These are phyloP conservation scores for Cerceris ruficornis DNA, from an alignment of 2,888 invertebrate species.

Conservation along the genomic window DNA sequence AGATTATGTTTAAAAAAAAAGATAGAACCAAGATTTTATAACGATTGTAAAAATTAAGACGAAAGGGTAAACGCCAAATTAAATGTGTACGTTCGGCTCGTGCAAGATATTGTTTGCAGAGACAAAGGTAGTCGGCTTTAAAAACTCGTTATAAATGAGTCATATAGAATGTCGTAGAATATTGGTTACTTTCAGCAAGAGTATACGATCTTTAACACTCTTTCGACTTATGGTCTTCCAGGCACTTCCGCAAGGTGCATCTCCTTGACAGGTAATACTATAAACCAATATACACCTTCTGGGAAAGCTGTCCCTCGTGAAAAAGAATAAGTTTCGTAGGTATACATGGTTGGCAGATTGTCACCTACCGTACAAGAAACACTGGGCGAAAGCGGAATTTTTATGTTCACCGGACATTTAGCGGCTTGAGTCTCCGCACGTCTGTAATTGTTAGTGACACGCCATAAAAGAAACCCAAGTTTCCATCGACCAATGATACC, in stretches of 20 bases:
- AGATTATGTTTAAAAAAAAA: no score
- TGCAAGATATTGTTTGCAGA: not conserved
- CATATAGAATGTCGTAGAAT: slow-evolving; percentile 2
- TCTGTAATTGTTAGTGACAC: slow-evolving; percentile 24
- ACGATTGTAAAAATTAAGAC: no score
- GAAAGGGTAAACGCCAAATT: not conserved
- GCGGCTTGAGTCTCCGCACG: not conserved
- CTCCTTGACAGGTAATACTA: slow-evolving; percentile 73
- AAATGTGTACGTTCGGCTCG: not conserved
- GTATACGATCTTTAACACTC: slow-evolving; percentile 1
- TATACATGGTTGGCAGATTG: slow-evolving; percentile 10
- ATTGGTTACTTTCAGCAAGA: slow-evolving; percentile 9
- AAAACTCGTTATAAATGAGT: slow-evolving; percentile 5
- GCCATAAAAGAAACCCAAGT: slow-evolving; percentile 7
- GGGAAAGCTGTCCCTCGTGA: slow-evolving; percentile 42
- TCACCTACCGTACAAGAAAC: not conserved
- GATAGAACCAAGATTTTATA: no score
- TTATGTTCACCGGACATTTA: slow-evolving; percentile 20
- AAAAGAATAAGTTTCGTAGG: slow-evolving; percentile 25
- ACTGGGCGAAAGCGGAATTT: slow-evolving; percentile 36
- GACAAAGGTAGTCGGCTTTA: not conserved
- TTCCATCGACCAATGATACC: not conserved
- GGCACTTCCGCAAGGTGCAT: slow-evolving; percentile 67
- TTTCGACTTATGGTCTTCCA: slow-evolving; percentile 18
- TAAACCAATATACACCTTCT: slow-evolving; percentile 68